Percentiles rank a stretch among this genome's conserved stretches.
phyloP scores from a whole-genome alignment of 2,113 vertebrate species.

The Barnardius zonarius region DNA sequence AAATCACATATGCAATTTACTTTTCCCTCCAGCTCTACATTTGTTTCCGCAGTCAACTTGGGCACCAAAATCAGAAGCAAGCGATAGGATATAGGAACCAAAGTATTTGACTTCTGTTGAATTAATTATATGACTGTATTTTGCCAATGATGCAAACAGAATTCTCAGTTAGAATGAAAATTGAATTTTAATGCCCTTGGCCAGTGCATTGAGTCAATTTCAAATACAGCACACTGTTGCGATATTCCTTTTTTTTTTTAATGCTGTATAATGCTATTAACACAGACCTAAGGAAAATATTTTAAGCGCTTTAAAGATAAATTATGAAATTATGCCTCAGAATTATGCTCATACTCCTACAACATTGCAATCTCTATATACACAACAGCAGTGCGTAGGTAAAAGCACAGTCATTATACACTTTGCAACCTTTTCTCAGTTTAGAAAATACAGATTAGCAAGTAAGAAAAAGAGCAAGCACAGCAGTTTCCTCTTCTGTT shows the following conservation, averaged over 20 bases:
- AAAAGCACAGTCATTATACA: background rate
- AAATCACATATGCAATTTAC: constrained; percentile 2
- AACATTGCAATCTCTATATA: background rate
- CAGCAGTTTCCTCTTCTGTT: background rate
- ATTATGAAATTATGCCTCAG: background rate
- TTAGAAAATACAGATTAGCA: background rate
- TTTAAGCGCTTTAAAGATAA: background rate
- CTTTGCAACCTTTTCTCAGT: background rate
- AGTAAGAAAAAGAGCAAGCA: background rate
- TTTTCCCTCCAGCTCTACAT: background rate
- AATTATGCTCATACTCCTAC: background rate
- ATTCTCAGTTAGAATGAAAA: background rate
- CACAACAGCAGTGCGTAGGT: background rate
- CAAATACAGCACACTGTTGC: background rate
- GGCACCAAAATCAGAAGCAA: background rate
- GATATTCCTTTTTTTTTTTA: background rate
- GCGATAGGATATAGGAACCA: background rate
- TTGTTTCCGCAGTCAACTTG: background rate
- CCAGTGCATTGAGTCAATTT: background rate
- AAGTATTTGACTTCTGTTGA: background rate
- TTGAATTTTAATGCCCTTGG: background rate
- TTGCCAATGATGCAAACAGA: background rate
- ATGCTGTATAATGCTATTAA: background rate
- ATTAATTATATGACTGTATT: background rate
- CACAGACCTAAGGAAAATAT: background rate